A percentile compares a stretch with the other conserved stretches of the same genome.
Evolutionary conservation across 2,797 vertebrate species (phyloP).

Genomic region (Coendou prehensilis): DNA sequence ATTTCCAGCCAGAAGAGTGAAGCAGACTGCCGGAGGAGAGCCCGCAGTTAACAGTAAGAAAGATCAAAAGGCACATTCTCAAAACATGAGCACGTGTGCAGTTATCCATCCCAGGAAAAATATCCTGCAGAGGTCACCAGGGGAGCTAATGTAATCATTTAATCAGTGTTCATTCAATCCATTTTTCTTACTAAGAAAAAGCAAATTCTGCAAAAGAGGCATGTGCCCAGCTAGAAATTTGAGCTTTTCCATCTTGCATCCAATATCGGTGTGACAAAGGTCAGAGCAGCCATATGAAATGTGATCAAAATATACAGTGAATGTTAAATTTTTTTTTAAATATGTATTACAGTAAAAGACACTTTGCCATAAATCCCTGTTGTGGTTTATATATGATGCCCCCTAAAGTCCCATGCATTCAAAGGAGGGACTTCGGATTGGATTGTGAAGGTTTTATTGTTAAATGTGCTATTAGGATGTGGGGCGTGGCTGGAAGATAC

Average conservation of each 20-base stretch:
- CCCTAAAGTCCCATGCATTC: not conserved
- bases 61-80: not conserved
- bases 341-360: not conserved
- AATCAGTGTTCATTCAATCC: not conserved
- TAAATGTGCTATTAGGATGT: not conserved
- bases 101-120: not conserved
- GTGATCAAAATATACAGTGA: not conserved
- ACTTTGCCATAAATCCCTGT: not conserved
- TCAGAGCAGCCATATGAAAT: not conserved
- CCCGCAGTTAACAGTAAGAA: not conserved
- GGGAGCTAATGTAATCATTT: not conserved
- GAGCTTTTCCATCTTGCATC: not conserved
- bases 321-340: not conserved
- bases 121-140: not conserved
- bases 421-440: not conserved
- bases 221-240: not conserved
- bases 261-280: not conserved
- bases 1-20: not conserved
- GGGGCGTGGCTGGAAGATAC: not conserved
- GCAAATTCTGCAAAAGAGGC: not conserved
- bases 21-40: not conserved
- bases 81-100: not conserved
- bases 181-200: slow-evolving; percentile 1
- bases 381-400: not conserved
- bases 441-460: not conserved